Base-by-base conservation (phyloP, 2,888 invertebrate genomes). In the Malacosoma neustria region DNA sequence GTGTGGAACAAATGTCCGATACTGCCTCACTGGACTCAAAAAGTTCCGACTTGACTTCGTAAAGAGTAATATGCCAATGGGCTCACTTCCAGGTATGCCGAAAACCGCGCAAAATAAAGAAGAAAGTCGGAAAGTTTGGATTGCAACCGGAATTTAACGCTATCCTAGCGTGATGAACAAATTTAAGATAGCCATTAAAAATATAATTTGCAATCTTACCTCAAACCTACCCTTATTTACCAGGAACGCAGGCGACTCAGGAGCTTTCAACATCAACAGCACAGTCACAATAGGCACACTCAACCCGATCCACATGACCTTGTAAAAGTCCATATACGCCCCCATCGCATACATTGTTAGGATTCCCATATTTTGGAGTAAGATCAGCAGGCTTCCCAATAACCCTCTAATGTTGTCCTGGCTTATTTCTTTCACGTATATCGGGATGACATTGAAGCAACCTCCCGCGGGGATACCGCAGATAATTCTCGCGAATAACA, bases 381-480 rank as follows among this genome's bases (percentile, higher is more conserved):
- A 42, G 33, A 63, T 59, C 0, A 69, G 29, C 1, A 77, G 46
- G 1, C 71, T 66, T 1, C 76, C 76, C 0, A 77, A 46, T 0
- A 59, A 39, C 0, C 77, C 76, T 49, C 75, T 54, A 3, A 76
- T 65, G 37, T 62, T 51, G 29, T 76, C 71, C 36, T 77, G 66
- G 36, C 74, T 71, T 34, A 79, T 72, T 42, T 77, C 76, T 40
- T 71, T 73, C 3, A 70, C 56, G 42, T 77, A 79, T 57, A 75
- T 66, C 0, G 73, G 71, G 0, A 74, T 51, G 2, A 71, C 48
- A 14, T 58, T 67, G 35, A 71, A 80, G 30, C 69, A 70, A 0
- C 72, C 73, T 0, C 72, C 75, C 0, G 69, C 65, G 1, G 72
- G 58, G 0, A 76, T 35, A 0, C 75, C 77, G 2, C 63, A 57